Evolutionary conservation across 2,888 invertebrate species (phyloP).

Genomic region (Sarcophaga variegata): DNA sequence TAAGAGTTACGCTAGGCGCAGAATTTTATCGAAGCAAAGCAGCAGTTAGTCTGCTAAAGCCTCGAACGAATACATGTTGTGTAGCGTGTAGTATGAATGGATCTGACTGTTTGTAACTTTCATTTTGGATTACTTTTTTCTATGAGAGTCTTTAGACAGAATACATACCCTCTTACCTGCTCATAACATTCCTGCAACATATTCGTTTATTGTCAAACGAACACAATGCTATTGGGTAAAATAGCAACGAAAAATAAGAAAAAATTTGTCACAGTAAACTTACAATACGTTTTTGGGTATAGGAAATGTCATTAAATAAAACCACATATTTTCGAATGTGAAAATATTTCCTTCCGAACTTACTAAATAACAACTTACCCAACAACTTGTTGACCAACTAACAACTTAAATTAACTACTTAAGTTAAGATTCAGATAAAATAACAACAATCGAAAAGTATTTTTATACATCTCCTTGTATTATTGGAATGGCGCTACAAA

Average conservation of each 20-base stretch:
- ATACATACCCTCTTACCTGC: too few species aligned
- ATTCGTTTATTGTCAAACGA: background rate
- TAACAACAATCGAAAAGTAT: background rate
- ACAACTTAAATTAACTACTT: slow-evolving; percentile 8
- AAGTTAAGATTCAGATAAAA: background rate
- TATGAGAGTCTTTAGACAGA: too few species aligned
- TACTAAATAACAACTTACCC: slow-evolving; percentile 11
- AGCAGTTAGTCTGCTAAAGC: too few species aligned
- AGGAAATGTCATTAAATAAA: slow-evolving; percentile 14
- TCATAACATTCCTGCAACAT: too few species aligned
- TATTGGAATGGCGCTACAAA: slow-evolving; percentile 34
- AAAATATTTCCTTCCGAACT: slow-evolving; percentile 41
- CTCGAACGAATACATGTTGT: too few species aligned
- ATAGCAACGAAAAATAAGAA: background rate
- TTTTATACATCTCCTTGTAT: background rate
- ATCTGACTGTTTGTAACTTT: too few species aligned
- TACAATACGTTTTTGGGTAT: background rate
- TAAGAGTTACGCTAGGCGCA: too few species aligned
- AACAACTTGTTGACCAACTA: slow-evolving; percentile 55
- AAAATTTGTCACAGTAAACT: background rate
- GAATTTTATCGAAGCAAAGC: too few species aligned
- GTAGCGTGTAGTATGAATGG: too few species aligned
- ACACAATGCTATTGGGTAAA: background rate
- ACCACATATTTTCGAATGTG: slow-evolving; percentile 4
- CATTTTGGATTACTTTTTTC: too few species aligned